Base-by-base conservation (phyloP, 2,888 invertebrate genomes). In the Rotaria sp. region DNA sequence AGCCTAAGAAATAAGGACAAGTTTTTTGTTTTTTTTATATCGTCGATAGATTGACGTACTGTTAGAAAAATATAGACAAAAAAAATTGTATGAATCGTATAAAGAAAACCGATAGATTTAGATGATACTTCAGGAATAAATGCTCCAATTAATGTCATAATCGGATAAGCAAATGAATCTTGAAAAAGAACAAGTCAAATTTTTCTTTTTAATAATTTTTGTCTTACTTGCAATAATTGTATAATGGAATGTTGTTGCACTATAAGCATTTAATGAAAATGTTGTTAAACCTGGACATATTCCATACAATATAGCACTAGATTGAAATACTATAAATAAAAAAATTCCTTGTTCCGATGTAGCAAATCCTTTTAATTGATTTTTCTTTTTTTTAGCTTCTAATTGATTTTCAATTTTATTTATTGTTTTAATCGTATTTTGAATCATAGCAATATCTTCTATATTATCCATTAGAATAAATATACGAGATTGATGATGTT, bases 201-300 rank as follows among this genome's bases (percentile, higher is more conserved):
- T 10, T 4, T 13, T 45, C 2, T 45, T 13, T 74, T 80, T 18
- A 10, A 67, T 5, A 10, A 26, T 80, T 45, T n/a, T n/a, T 45
- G 26, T 7, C 24, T 38, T 80, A 80, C 80, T 80, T 11, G 45
- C 35, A n/a, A 80, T 80, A 45, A 80, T 80, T 80, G 80, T 80
- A 80, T 80, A 80, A 45, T 80, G 80, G 15, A 80, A 80, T 41
- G 80, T 80, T 11, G 45, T n/a, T 80, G 15, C 8, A 80, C 80
- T 45, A n/a, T 80, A 80, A 1, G 80, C 11, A 45, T 80, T n/a
- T 18, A 80, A 80, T 45, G 80, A 80, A 80, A 80, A 80, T 45
- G 80, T 45, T 26, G 41, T 45, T 80, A 80, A 41, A 15, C 45
- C 80, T 13, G 26, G 80, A 45, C 41, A 41, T 4, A 80, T 45